Base-by-base conservation (phyloP, 2,888 invertebrate genomes). In the Loripinus fragilis region DNA sequence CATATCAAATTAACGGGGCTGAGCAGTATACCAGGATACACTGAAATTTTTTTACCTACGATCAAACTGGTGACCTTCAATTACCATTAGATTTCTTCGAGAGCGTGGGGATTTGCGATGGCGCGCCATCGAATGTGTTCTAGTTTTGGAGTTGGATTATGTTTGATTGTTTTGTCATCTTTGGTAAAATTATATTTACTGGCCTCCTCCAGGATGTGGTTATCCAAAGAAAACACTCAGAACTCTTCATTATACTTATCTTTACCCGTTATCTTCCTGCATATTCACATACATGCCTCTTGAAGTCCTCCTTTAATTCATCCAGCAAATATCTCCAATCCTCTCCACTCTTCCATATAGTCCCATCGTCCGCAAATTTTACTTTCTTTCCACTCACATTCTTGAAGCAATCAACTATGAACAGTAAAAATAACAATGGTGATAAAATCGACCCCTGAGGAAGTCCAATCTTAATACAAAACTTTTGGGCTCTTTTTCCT, bases 321-420 rank as follows among this genome's bases (percentile, higher is more conserved):
- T 35, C 23, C 23, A 66, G 7, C n/a, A 68, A n/a, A 5, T 17
- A 7, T n/a, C 2, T 3, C 70, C 50, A 52, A n/a, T 70, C 35
- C 5, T 30, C 23, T n/a, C 70, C 52, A 20, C 33, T 12, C 12
- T 3, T 70, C 70, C 52, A 70, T 35, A 70, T 30, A n/a, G 70
- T 70, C 7, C 52, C 70, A 38, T 70, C 70, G 45, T 70, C 70
- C 20, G 70, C 70, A 52, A 70, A 70, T 52, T 70, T 70, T 2
- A 70, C 70, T 33, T 52, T 70, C n/a, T 70, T 38, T 5, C 52
- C 33, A 7, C 2, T 52, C 20, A 70, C 35, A n/a, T 50, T 45
- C 48, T 70, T 15, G 33, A 52, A 70, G n/a, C 33, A 52, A 33
- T 70, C 70, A 8, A 20, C 30, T 12, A 68, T 68, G 30, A 25